Percentiles rank a stretch among this genome's conserved stretches.
These are phyloP conservation scores for Acrobasis repandana DNA, from an alignment of 2,888 invertebrate species.

Conservation along the genomic window DNA sequence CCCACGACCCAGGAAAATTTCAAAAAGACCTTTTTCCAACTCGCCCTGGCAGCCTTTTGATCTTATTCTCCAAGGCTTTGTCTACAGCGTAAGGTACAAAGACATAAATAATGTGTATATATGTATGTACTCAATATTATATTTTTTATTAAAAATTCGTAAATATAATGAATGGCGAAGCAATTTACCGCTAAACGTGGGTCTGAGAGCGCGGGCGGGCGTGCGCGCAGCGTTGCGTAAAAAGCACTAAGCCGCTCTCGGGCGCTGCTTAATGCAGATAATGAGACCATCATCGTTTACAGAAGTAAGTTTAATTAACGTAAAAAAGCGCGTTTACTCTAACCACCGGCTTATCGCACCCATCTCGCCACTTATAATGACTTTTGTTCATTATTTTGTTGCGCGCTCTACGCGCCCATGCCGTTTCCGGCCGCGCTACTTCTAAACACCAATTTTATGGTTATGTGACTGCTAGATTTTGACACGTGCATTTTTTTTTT, in stretches of 20 bases:
- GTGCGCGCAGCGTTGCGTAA: slow-evolving; percentile 60
- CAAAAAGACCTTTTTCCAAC: too few species aligned
- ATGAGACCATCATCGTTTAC: slow-evolving; percentile 77
- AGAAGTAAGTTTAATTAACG: slow-evolving; percentile 81
- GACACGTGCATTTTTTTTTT: slow-evolving; percentile 39
- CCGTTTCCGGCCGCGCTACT: slow-evolving; percentile 64
- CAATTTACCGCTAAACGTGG: slow-evolving; percentile 44
- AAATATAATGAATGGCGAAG: slow-evolving; percentile 22
- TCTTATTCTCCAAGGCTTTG: too few species aligned
- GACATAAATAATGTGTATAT: too few species aligned
- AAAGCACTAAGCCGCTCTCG: slow-evolving; percentile 51
- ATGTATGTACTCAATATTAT: too few species aligned
- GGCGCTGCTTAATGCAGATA: slow-evolving; percentile 65
- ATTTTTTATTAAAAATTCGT: slow-evolving; percentile 5
- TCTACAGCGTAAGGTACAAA: too few species aligned
- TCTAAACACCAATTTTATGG: slow-evolving; percentile 72
- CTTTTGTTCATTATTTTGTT: slow-evolving; percentile 80
- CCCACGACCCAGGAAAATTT: too few species aligned
- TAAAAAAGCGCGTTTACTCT: slow-evolving; percentile 80
- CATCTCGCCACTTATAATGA: slow-evolving; percentile 76
- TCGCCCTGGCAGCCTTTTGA: too few species aligned
- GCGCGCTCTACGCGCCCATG: slow-evolving; percentile 63
- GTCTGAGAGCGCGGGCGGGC: slow-evolving; percentile 30
- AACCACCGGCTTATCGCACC: slow-evolving; percentile 69
- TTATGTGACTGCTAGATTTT: slow-evolving; percentile 64